Evolutionary conservation across 2,113 vertebrate genomes (phyloP).

Genomic region (Clarias magur): DNA sequence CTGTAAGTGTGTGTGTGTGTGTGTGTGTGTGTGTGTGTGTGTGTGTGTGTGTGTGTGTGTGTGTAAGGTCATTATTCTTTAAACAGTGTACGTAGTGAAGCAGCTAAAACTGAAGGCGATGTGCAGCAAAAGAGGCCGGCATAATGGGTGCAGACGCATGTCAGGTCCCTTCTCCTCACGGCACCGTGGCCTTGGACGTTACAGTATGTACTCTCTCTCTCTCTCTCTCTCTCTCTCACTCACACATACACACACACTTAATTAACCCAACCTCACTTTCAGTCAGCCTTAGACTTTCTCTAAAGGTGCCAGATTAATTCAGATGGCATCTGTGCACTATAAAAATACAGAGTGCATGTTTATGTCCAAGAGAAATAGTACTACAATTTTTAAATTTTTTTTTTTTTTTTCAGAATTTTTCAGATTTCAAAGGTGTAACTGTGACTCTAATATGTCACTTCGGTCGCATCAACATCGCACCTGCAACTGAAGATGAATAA

Average conservation of each 20-base stretch:
- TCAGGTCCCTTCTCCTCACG: constrained; percentile 69
- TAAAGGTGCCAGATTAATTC: not conserved
- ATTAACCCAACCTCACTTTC: constrained; percentile 19
- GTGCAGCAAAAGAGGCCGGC: constrained; percentile 43
- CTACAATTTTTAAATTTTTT: not conserved
- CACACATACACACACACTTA: constrained; percentile 21
- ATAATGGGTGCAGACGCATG: constrained; percentile 74
- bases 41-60: constrained; percentile 36
- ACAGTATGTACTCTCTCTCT: constrained; percentile 1
- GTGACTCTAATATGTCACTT: no score
- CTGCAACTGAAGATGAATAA: not conserved
- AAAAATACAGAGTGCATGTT: not conserved
- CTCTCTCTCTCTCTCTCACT: not conserved
- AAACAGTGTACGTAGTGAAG: constrained; percentile 51
- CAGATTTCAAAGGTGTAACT: no score
- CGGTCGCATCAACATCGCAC: no score
- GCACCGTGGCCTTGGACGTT: constrained; percentile 52
- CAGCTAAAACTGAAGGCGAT: constrained; percentile 58
- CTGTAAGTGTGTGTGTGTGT: constrained; percentile 21
- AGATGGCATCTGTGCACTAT: not conserved
- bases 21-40: constrained; percentile 18
- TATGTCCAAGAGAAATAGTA: not conserved
- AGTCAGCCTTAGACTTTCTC: not conserved
- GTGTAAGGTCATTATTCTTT: not conserved
- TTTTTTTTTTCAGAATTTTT: not conserved